These are phyloP conservation scores for Drosophila willistoni DNA, from an alignment of 1,140 invertebrate species.

Conservation along the genomic window DNA sequence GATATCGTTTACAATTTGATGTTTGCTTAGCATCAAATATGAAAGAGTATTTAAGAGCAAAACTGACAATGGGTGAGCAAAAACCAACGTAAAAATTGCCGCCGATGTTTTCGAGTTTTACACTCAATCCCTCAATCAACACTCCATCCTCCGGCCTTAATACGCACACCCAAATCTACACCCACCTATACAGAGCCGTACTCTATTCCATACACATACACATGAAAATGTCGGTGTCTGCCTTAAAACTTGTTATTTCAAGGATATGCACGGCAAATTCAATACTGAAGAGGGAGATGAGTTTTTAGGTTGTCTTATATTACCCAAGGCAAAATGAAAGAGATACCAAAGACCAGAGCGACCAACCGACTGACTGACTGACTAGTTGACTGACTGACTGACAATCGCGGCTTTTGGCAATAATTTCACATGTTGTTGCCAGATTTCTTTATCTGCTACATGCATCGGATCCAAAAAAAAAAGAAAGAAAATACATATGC, in stretches of 20 bases:
- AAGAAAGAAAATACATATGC: constrained; percentile 21
- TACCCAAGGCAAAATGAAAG: constrained; percentile 17
- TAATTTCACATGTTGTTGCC: constrained; percentile 70
- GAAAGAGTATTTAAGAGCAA: constrained; percentile 48
- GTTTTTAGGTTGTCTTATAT: constrained; percentile 12
- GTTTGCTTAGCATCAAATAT: background rate
- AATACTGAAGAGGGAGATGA: constrained; percentile 27
- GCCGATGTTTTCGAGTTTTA: constrained; percentile 72
- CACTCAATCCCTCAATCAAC: constrained; percentile 78
- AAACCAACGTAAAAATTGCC: constrained; percentile 72
- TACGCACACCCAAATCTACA: background rate
- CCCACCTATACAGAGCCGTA: constrained; percentile 25
- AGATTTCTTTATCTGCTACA: constrained; percentile 76
- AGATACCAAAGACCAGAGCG: background rate
- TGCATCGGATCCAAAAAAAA: constrained; percentile 49
- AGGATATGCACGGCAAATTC: constrained; percentile 63
- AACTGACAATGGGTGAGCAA: constrained; percentile 54
- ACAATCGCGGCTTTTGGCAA: constrained; percentile 71
- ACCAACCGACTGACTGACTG: background rate
- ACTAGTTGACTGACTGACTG: constrained; percentile 27
- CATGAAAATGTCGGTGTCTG: constrained; percentile 60
- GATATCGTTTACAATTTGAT: too few species aligned
- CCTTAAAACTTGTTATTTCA: constrained; percentile 81
- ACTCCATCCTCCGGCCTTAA: constrained; percentile 37
- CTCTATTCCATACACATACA: constrained; percentile 38